Evolutionary conservation across 2,888 invertebrate genomes (phyloP).

Genomic region (Odontothrips loti): DNA sequence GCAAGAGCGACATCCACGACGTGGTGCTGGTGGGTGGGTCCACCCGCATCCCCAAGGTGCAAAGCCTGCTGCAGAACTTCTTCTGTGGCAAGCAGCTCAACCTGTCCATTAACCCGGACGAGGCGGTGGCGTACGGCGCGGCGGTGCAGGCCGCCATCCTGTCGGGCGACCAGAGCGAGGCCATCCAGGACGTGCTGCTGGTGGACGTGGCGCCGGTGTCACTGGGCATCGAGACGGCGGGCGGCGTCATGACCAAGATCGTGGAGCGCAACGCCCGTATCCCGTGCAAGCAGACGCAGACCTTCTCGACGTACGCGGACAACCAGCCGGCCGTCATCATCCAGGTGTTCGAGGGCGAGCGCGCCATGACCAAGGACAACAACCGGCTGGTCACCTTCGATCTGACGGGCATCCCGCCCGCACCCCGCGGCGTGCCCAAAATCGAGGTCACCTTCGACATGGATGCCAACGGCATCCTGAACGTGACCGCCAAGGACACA

Average conservation of each 20-base stretch:
- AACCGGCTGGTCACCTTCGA: conserved; percentile 42
- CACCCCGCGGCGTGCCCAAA: conserved; percentile 42
- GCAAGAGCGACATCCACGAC: conserved; percentile 48
- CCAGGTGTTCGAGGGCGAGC: conserved; percentile 46
- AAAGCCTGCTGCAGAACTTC: conserved; percentile 43
- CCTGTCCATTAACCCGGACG: conserved; percentile 72
- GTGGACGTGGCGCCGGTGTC: conserved; percentile 48
- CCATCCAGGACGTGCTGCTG: conserved; percentile 49
- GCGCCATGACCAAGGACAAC: conserved; percentile 52
- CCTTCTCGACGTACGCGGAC: conserved; percentile 54
- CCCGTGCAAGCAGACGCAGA: conserved; percentile 42
- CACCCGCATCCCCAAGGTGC: conserved; percentile 48
- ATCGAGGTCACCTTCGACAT: no score
- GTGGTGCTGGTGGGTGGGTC: conserved; percentile 51
- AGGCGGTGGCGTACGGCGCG: conserved; percentile 81
- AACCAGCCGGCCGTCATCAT: conserved; percentile 51
- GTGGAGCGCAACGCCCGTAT: conserved; percentile 47
- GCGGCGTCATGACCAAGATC: conserved; percentile 45
- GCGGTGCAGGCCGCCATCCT: conserved; percentile 90
- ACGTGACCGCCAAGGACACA: no score
- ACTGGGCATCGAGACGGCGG: conserved; percentile 47
- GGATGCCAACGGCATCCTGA: no score
- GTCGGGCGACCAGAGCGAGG: conserved; percentile 45
- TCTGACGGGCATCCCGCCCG: conserved; percentile 45
- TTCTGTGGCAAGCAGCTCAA: conserved; percentile 54